Conservation (phyloP, 2,113 vertebrate genomes). For the Setophaga petechia region DNA sequence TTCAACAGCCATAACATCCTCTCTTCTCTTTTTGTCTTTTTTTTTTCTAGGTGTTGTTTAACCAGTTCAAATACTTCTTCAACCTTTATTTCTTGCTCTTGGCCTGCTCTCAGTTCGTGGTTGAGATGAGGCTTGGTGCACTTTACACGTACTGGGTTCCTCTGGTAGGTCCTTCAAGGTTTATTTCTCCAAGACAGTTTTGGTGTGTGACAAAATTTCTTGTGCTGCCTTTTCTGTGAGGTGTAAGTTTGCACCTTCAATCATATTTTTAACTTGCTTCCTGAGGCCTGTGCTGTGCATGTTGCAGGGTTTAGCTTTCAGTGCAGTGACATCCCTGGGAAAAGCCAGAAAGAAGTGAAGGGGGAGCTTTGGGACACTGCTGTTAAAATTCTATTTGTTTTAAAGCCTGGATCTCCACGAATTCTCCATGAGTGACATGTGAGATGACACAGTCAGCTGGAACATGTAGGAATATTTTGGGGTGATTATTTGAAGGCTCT, state of each 20-base stretch:
- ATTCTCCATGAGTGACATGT: neutral
- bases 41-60: slow-evolving; percentile 87
- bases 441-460: neutral
- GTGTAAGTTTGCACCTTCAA: neutral
- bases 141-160: slow-evolving; percentile 99
- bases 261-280: neutral
- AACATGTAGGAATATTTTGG: slow-evolving; percentile 42
- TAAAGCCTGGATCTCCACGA: neutral
- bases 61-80: slow-evolving; percentile 99
- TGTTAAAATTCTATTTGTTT: neutral
- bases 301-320: neutral
- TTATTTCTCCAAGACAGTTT: neutral
- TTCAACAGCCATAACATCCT: neutral
- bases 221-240: neutral
- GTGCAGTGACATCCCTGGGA: neutral
- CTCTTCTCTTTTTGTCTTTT: neutral
- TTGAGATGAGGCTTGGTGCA: slow-evolving; percentile 90
- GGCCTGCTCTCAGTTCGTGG: slow-evolving; percentile 96
- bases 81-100: slow-evolving; percentile 96
- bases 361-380: neutral
- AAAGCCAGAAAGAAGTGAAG: neutral
- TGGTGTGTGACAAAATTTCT: neutral
- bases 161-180: slow-evolving; percentile 81
- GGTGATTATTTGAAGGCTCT: neutral
- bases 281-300: neutral